Conservation (phyloP, 2,888 invertebrate species). For the Seladonia tumulorum region DNA sequence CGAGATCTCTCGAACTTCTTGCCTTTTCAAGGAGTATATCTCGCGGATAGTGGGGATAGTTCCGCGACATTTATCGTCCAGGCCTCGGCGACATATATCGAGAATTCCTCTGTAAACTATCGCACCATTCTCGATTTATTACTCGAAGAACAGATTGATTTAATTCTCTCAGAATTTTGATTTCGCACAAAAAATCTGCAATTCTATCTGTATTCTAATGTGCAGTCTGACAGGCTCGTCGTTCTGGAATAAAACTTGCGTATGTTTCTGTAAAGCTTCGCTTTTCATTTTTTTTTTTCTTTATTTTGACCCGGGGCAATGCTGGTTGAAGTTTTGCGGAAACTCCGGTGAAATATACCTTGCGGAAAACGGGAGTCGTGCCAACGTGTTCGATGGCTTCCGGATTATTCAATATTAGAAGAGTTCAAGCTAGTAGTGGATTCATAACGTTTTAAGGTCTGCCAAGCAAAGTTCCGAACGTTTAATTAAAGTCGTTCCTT, state of each 20-base stretch:
- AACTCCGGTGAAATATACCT: not conserved
- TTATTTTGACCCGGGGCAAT: not conserved
- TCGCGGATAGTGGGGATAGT: no score
- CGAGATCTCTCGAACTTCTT: no score
- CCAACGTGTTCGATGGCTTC: not conserved
- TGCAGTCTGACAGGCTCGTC: no score
- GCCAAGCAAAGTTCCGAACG: constrained; percentile 19
- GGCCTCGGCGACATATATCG: no score
- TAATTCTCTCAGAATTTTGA: no score
- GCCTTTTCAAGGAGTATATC: no score
- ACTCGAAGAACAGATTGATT: no score
- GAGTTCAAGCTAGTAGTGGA: not conserved
- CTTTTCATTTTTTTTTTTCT: not conserved
- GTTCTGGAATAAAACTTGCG: not conserved
- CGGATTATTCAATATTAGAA: constrained; percentile 25
- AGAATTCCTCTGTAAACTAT: no score
- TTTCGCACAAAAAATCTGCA: no score
- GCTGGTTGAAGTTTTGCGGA: not conserved
- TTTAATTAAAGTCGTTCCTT: constrained; percentile 49
- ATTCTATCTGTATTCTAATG: no score
- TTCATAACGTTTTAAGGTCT: not conserved
- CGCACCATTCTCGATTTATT: no score
- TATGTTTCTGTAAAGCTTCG: not conserved
- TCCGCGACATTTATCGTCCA: no score
- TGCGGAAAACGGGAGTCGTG: not conserved